A percentile compares a stretch with the other conserved stretches of the same genome.
Evolutionary conservation across 2,888 invertebrate genomes (phyloP).

Genomic region (Agrotis exclamationis): DNA sequence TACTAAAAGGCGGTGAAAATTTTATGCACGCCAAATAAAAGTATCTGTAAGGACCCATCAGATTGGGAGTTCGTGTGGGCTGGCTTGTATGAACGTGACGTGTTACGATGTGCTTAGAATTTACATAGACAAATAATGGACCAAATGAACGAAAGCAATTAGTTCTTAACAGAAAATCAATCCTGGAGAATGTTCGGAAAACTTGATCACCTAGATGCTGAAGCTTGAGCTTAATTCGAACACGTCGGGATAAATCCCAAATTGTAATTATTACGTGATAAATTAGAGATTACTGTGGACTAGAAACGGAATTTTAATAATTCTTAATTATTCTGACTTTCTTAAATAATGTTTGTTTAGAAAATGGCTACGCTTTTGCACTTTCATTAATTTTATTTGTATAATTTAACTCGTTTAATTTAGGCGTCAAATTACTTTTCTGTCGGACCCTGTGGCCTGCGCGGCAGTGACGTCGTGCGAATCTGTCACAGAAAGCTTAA

Average conservation of each 20-base stretch:
- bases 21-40: constrained; percentile 83
- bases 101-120: constrained; percentile 25
- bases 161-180: neutral
- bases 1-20: constrained; percentile 85
- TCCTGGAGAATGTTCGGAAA: neutral
- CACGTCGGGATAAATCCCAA: constrained; percentile 4
- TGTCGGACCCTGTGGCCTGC: constrained; percentile 69
- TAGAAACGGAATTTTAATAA: constrained; percentile 51
- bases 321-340: constrained; percentile 70
- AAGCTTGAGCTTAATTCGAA: constrained; percentile 9
- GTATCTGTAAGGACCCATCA: constrained; percentile 65
- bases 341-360: constrained; percentile 76
- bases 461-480: constrained; percentile 37
- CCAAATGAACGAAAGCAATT: neutral
- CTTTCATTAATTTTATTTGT: constrained; percentile 84
- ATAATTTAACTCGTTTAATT: constrained; percentile 85
- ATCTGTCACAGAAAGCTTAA: constrained; percentile 61
- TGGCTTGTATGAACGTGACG: constrained; percentile 24
- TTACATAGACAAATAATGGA: neutral
- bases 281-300: constrained; percentile 40
- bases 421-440: constrained; percentile 80
- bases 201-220: neutral
- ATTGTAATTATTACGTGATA: constrained; percentile 16
- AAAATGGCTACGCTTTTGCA: constrained; percentile 79
- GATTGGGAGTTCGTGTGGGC: constrained; percentile 55